Conservation (phyloP, 2,888 invertebrate species). For the Corythucha ciliata region DNA sequence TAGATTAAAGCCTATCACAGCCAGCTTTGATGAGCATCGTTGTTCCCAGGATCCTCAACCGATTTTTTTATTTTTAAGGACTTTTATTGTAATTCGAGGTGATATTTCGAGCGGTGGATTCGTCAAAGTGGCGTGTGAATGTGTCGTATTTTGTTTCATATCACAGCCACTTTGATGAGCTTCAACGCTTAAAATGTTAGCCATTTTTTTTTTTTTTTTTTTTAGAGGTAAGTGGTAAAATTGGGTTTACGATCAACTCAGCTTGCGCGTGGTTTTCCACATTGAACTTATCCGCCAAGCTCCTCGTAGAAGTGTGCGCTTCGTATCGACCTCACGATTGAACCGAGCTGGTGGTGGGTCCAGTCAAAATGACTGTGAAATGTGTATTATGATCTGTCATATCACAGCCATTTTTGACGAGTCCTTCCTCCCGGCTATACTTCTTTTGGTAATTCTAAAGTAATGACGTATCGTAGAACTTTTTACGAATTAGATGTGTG, state of each 20-base stretch:
- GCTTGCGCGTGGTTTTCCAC: not conserved
- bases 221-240: not conserved
- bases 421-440: conserved; percentile 49
- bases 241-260: not conserved
- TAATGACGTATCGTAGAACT: not conserved
- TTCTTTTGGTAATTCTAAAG: not conserved
- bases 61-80: too few species aligned
- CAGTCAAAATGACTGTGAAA: conserved; percentile 75
- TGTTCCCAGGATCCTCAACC: not conserved
- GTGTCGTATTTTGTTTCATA: conserved; percentile 55
- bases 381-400: conserved; percentile 55
- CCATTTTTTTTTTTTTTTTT: not conserved
- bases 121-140: conserved; percentile 85
- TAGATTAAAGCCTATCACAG: conserved; percentile 76
- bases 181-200: conserved; percentile 41
- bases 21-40: conserved; percentile 86
- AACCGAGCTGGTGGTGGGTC: conserved; percentile 38
- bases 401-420: conserved; percentile 96
- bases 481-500: not conserved
- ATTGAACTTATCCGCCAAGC: not conserved
- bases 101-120: conserved; percentile 44
- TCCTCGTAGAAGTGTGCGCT: too few species aligned
- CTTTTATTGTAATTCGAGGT: too few species aligned
- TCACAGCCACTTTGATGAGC: conserved; percentile 98
- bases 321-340: not conserved